Percentiles rank a stretch among this genome's conserved stretches.
These are phyloP conservation scores for Isaurus tuberculatus DNA, from an alignment of 92 coral and sea anemone genomes.

Conservation along the genomic window DNA sequence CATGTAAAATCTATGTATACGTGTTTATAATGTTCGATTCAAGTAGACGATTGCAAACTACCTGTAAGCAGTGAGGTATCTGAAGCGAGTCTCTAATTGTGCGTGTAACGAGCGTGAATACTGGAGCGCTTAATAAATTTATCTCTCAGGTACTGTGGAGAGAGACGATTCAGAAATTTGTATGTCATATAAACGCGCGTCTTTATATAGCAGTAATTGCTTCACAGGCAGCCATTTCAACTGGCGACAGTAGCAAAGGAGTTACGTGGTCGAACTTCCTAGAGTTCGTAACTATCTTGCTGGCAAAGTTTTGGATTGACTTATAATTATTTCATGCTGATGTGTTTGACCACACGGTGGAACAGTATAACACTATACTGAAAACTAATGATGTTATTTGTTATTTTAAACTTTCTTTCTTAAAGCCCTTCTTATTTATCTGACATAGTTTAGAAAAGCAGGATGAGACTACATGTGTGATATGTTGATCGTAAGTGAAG, in stretches of 20 bases:
- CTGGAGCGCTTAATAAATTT: constrained; percentile 39
- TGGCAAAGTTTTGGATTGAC: too few relatives aligned
- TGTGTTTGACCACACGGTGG: constrained; percentile 26
- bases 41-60: too few relatives aligned
- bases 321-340: not conserved
- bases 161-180: constrained; percentile 47
- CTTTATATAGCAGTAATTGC: constrained; percentile 30
- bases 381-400: constrained; percentile 35
- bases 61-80: too few relatives aligned
- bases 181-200: constrained; percentile 44
- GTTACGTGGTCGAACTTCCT: constrained; percentile 53
- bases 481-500: constrained; percentile 51
- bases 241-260: constrained; percentile 16
- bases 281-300: constrained; percentile 29
- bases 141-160: constrained; percentile 32
- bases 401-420: constrained; percentile 49
- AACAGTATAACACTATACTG: constrained; percentile 38
- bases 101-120: constrained; percentile 30
- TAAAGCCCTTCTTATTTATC: constrained; percentile 33
- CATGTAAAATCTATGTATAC: too few relatives aligned
- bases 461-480: constrained; percentile 41
- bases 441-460: constrained; percentile 45
- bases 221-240: constrained; percentile 49
- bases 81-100: constrained; percentile 27
- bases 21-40: too few relatives aligned